Conservation (phyloP, 92 coral and sea anemone species). For the Parazoanthus darwini region DNA sequence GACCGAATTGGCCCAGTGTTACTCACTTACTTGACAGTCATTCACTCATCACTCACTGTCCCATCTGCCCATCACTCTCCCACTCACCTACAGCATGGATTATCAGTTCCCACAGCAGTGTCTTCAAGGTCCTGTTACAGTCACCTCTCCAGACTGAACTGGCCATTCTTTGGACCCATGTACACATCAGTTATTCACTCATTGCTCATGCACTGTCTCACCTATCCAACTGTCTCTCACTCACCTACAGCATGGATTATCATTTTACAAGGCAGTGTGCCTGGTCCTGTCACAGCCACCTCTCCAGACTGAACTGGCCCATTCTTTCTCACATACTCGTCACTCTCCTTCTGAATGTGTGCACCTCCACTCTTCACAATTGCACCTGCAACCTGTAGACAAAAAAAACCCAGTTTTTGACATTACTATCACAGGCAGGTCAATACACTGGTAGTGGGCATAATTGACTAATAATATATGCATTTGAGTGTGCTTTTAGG, state of each 20-base stretch:
- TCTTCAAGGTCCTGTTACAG: constrained; percentile 56
- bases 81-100: constrained; percentile 54
- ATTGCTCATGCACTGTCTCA: background rate
- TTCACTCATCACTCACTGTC: background rate
- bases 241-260: constrained; percentile 68
- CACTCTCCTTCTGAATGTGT: constrained; percentile 64
- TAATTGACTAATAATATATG: too few species aligned
- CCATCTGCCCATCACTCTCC: background rate
- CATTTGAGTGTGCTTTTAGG: too few species aligned
- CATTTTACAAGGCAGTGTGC: constrained; percentile 62
- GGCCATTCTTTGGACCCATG: constrained; percentile 46
- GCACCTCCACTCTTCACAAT: constrained; percentile 65
- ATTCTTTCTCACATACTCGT: constrained; percentile 51
- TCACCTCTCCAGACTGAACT: constrained; percentile 51
- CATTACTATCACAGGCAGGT: background rate
- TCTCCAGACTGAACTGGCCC: constrained; percentile 65
- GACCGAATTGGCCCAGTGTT: constrained; percentile 49
- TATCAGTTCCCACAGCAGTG: constrained; percentile 51
- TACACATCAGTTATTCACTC: constrained; percentile 4
- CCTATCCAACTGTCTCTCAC: background rate
- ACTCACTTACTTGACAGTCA: constrained; percentile 13
- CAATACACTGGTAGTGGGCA: too few species aligned
- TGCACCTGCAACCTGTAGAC: constrained; percentile 58
- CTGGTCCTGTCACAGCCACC: constrained; percentile 67
- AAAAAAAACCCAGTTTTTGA: background rate